Conservation (phyloP, 2,797 vertebrate species). For the Taenioides sp. region DNA sequence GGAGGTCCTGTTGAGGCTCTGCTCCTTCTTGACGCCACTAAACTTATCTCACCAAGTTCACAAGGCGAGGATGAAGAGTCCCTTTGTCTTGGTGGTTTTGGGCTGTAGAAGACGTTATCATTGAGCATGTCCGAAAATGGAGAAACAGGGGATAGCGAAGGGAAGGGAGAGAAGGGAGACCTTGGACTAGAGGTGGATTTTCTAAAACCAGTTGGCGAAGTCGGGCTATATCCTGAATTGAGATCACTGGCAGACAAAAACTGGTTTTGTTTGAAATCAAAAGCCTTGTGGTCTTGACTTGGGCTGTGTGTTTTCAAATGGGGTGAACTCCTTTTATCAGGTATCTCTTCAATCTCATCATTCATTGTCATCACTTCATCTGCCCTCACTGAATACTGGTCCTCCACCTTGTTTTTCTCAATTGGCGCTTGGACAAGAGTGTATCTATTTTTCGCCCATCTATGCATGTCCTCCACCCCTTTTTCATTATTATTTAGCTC, state of each 20-base stretch:
- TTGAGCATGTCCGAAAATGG: slow-evolving; percentile 56
- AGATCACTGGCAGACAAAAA: slow-evolving; percentile 37
- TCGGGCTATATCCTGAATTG: slow-evolving; percentile 38
- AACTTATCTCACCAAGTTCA: slow-evolving; percentile 52
- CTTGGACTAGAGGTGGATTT: slow-evolving; percentile 59
- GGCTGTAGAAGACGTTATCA: slow-evolving; percentile 76
- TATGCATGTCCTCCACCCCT: slow-evolving; percentile 20
- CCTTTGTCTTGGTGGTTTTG: slow-evolving; percentile 55
- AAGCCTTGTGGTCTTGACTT: slow-evolving; percentile 28
- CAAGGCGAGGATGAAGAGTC: slow-evolving; percentile 57
- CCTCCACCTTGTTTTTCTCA: slow-evolving; percentile 14
- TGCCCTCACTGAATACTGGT: slow-evolving; percentile 28
- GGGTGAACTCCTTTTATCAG: slow-evolving; percentile 28
- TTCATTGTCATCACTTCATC: slow-evolving; percentile 17
- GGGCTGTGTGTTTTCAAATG: slow-evolving; percentile 34
- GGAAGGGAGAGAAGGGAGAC: slow-evolving; percentile 66
- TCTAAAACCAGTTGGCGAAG: slow-evolving; percentile 32
- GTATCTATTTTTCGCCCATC: slow-evolving; percentile 42
- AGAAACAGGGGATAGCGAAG: slow-evolving; percentile 60
- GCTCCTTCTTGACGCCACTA: slow-evolving; percentile 48
- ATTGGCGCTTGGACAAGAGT: slow-evolving; percentile 22
- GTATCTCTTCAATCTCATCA: slow-evolving; percentile 9
- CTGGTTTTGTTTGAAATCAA: slow-evolving; percentile 41
- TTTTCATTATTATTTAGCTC: slow-evolving; percentile 16
- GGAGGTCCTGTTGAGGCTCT: slow-evolving; percentile 57